Evolutionary conservation across 2,113 vertebrate species (phyloP).

Genomic region (Bothrops jararaca): DNA sequence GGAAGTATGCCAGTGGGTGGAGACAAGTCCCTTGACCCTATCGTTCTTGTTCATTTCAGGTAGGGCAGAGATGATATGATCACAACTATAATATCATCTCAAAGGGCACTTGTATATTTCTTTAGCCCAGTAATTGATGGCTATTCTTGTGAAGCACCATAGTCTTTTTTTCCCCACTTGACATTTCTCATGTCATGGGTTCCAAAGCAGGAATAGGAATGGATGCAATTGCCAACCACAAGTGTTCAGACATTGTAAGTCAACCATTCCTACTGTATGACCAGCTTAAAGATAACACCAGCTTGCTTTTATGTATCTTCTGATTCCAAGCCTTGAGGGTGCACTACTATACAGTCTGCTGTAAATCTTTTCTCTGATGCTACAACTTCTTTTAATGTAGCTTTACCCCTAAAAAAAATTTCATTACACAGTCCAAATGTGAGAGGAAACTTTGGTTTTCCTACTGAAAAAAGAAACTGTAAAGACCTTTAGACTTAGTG

Average conservation of each 20-base stretch:
- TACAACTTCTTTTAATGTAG: background rate
- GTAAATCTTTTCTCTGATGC: conserved; percentile 25
- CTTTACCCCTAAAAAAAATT: background rate
- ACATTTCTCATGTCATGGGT: conserved; percentile 6
- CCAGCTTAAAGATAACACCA: conserved; percentile 21
- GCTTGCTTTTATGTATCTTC: conserved; percentile 17
- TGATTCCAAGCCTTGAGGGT: conserved; percentile 12
- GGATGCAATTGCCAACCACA: background rate
- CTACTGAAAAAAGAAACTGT: background rate
- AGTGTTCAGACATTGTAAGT: background rate
- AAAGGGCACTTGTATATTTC: background rate
- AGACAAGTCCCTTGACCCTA: background rate
- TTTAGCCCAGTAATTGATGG: background rate
- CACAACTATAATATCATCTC: background rate
- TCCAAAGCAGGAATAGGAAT: conserved; percentile 11
- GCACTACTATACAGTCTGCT: conserved; percentile 6
- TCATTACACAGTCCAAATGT: background rate
- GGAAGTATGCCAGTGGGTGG: background rate
- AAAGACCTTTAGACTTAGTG: background rate
- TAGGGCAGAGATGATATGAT: background rate
- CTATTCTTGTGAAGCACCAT: background rate
- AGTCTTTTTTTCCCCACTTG: background rate
- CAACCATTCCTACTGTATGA: background rate
- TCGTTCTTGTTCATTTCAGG: background rate
- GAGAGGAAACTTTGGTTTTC: background rate